A percentile compares a stretch with the other conserved stretches of the same genome.
Conservation (phyloP, 2,888 invertebrate genomes). For the Tachystola acroxantha region DNA sequence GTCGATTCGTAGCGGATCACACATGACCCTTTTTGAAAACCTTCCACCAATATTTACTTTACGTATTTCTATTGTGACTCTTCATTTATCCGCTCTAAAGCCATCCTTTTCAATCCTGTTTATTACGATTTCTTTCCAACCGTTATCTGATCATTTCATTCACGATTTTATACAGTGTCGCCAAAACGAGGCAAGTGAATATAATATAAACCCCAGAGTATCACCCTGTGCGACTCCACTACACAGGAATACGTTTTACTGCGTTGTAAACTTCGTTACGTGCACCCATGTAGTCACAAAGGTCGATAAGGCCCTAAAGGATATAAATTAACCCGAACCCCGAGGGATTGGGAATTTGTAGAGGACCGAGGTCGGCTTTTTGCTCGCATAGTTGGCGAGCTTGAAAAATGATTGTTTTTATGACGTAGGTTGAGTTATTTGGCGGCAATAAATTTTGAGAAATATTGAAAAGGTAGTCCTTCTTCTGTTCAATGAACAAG, state of each 20-base stretch:
- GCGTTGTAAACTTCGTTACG: conserved; percentile 8
- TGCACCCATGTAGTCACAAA: conserved; percentile 9
- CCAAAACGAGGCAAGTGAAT: too few relatives aligned
- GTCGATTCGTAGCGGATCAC: too few relatives aligned
- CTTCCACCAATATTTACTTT: too few relatives aligned
- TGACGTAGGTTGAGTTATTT: background rate
- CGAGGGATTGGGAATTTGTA: conserved; percentile 9
- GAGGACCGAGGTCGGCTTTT: background rate
- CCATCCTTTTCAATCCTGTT: too few relatives aligned
- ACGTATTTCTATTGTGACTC: too few relatives aligned
- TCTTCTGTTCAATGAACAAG: background rate
- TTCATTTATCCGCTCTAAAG: too few relatives aligned
- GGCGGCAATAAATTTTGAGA: background rate
- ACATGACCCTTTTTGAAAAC: too few relatives aligned
- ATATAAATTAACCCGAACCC: conserved; percentile 11
- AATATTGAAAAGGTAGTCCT: background rate
- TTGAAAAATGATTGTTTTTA: conserved; percentile 2
- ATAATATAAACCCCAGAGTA: too few relatives aligned
- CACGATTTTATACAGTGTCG: too few relatives aligned
- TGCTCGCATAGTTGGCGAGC: background rate
- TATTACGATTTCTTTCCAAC: too few relatives aligned
- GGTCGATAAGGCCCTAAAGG: conserved; percentile 5
- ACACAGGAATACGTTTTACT: conserved; percentile 5
- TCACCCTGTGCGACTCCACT: too few relatives aligned
- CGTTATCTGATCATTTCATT: too few relatives aligned